These are phyloP conservation scores for Arbacia lixula DNA, from an alignment of 53 echinoderm and acorn worm species.

Conservation along the genomic window DNA sequence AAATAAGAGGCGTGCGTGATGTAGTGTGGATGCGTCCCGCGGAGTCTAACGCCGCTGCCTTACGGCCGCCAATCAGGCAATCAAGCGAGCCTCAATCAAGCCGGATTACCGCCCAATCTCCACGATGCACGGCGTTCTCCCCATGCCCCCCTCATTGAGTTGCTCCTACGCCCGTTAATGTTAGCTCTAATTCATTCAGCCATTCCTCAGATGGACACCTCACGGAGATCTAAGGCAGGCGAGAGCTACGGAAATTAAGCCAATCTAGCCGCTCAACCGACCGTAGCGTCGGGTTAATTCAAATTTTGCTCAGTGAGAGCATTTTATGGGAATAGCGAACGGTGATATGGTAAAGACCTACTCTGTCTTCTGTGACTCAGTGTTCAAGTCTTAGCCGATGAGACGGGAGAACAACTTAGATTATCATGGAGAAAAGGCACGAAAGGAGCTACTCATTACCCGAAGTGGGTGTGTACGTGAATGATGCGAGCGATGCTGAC, in stretches of 20 bases:
- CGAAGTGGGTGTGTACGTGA: constrained; percentile 21
- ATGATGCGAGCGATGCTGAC: constrained; percentile 29
- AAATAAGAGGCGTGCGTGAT: constrained; percentile 38
- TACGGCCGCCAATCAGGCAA: constrained; percentile 39
- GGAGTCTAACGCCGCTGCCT: constrained; percentile 18
- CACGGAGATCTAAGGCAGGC: constrained; percentile 24
- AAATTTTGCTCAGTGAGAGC: not conserved
- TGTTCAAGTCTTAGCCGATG: too few relatives aligned
- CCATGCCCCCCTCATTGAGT: not conserved
- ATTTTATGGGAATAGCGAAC: not conserved
- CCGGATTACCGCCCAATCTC: constrained; percentile 28
- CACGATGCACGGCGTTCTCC: constrained; percentile 22
- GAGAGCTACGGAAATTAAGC: constrained; percentile 21
- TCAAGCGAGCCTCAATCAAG: constrained; percentile 21
- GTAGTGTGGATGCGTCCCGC: not conserved
- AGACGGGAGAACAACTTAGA: too few relatives aligned
- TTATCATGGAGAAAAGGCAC: too few relatives aligned
- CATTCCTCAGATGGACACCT: constrained; percentile 30
- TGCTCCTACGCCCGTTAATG: constrained; percentile 33
- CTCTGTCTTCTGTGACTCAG: too few relatives aligned
- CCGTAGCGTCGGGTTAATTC: constrained; percentile 19
- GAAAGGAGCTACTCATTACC: constrained; percentile 50
- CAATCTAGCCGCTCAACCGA: constrained; percentile 18
- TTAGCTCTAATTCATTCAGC: constrained; percentile 32
- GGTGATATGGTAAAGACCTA: not conserved